Percentiles rank a stretch among this genome's conserved stretches.
These are phyloP conservation scores for Bimastos eiseni DNA, from an alignment of 2,888 invertebrate species.

Conservation along the genomic window DNA sequence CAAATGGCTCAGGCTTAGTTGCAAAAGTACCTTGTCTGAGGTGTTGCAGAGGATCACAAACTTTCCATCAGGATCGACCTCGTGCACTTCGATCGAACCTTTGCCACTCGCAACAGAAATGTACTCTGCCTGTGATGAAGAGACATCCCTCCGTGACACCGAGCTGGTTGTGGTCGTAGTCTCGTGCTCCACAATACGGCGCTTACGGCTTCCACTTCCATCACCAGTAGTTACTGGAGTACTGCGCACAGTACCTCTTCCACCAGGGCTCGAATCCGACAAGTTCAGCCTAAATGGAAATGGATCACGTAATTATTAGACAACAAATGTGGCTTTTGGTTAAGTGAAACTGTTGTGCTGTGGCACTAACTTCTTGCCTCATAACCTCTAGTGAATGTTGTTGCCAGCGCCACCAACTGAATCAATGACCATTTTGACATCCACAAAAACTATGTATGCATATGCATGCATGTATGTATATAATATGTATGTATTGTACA, in stretches of 20 bases:
- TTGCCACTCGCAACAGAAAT: conserved; percentile 63
- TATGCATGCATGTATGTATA: too few species aligned
- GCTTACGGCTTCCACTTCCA: conserved; percentile 29
- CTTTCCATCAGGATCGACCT: conserved; percentile 83
- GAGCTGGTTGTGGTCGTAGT: conserved; percentile 16
- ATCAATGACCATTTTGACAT: background rate
- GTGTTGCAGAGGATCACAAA: conserved; percentile 86
- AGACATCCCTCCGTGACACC: conserved; percentile 20
- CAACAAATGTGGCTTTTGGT: background rate
- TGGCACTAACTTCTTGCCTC: background rate
- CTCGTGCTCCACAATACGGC: conserved; percentile 29
- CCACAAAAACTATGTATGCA: background rate
- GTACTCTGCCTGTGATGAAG: conserved; percentile 41
- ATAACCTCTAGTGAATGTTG: background rate
- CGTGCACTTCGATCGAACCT: conserved; percentile 82
- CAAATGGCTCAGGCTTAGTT: too few species aligned
- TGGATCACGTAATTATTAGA: background rate
- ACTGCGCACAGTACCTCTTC: background rate
- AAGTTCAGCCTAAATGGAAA: conserved; percentile 67
- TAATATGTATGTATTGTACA: too few species aligned
- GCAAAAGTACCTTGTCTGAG: conserved; percentile 73
- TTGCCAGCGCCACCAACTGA: background rate
- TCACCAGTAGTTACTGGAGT: background rate
- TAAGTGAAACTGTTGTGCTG: background rate
- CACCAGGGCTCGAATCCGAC: conserved; percentile 60